Evolutionary conservation across 1,140 invertebrate species (phyloP).

Genomic region (Plodia interpunctella): DNA sequence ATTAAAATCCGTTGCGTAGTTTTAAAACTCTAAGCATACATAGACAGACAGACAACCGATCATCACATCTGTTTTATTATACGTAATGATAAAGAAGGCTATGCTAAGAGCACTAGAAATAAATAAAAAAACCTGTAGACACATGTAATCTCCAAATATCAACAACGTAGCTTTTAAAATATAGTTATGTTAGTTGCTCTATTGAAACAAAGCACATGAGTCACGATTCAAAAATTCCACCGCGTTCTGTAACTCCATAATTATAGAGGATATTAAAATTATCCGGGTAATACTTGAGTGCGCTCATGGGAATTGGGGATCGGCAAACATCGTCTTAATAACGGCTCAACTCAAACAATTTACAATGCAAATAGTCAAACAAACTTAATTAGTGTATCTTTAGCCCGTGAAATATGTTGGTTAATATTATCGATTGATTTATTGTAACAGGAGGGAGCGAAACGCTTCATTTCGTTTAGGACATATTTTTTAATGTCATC

Average conservation of each 20-base stretch:
- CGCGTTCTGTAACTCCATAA: not conserved
- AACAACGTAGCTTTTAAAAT: no score
- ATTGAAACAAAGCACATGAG: not conserved
- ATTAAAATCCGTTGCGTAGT: no score
- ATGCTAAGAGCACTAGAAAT: no score
- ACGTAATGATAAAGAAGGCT: no score
- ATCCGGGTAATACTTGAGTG: constrained; percentile 34
- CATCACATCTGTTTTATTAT: no score
- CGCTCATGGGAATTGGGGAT: constrained; percentile 34
- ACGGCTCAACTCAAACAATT: constrained; percentile 63
- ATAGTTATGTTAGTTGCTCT: no score
- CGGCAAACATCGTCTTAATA: constrained; percentile 53
- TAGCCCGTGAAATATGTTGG: constrained; percentile 51
- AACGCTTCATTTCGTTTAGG: constrained; percentile 34
- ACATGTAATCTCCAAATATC: no score
- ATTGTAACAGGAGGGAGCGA: constrained; percentile 56
- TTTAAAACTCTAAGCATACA: no score
- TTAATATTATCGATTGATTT: constrained; percentile 16
- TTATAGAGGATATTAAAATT: constrained; percentile 2
- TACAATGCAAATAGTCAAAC: constrained; percentile 65
- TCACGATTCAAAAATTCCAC: not conserved
- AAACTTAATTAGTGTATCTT: constrained; percentile 67
- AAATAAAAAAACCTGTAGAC: no score
- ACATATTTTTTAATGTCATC: not conserved
- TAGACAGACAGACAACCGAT: no score